A percentile compares a stretch with the other conserved stretches of the same genome.
These are phyloP conservation scores for Ferdinandea cuprea DNA, from an alignment of 2,888 invertebrate species.

Conservation along the genomic window DNA sequence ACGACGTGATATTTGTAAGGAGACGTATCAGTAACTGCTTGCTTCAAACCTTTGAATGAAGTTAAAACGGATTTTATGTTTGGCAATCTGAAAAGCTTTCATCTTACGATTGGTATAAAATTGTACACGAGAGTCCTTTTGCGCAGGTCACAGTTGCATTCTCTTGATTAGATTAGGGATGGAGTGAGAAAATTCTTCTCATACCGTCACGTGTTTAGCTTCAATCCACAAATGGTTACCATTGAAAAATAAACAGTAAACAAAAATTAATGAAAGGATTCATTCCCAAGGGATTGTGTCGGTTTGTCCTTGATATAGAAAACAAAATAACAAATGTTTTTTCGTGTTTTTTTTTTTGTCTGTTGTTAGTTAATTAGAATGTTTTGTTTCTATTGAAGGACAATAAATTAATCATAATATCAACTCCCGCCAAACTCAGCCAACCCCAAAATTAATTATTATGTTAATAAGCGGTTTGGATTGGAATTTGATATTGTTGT, in stretches of 20 bases:
- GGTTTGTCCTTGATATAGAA: conserved; percentile 24
- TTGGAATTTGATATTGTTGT: conserved; percentile 1
- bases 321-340: conserved; percentile 20
- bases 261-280: conserved; percentile 33
- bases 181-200: conserved; percentile 26
- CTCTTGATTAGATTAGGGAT: conserved; percentile 2
- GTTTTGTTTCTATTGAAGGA: background rate
- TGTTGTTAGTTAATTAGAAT: conserved; percentile 30
- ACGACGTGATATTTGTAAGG: conserved; percentile 56
- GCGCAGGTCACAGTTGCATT: conserved; percentile 27
- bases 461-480: conserved; percentile 5
- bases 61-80: conserved; percentile 31
- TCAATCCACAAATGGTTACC: conserved; percentile 21
- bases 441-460: background rate
- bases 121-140: background rate
- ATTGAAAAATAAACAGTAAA: background rate
- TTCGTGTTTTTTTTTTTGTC: background rate
- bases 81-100: conserved; percentile 41
- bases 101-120: conserved; percentile 49
- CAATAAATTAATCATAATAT: conserved; percentile 13
- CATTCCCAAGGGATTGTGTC: conserved; percentile 9
- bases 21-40: conserved; percentile 56
- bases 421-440: background rate
- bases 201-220: conserved; percentile 56
- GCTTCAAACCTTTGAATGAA: background rate